Conservation (phyloP, 2,797 vertebrate genomes). For the Myotis daubentonii region DNA sequence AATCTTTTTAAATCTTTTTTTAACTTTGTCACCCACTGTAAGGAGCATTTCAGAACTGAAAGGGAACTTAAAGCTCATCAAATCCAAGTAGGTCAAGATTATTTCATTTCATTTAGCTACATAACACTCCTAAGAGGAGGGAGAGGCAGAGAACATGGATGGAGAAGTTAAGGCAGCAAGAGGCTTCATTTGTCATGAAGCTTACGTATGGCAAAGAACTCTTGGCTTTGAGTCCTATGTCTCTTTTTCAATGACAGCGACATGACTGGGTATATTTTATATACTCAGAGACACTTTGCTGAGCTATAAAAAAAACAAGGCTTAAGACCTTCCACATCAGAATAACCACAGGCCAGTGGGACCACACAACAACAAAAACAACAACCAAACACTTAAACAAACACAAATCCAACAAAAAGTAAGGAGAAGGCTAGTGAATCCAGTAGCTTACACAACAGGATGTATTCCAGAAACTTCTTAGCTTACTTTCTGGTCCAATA, state of each 20-base stretch:
- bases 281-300: neutral
- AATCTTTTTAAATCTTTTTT: slow-evolving; percentile 17
- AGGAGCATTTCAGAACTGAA: slow-evolving; percentile 16
- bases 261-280: neutral
- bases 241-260: neutral
- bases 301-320: neutral
- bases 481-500: neutral
- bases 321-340: neutral
- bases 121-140: neutral
- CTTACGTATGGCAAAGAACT: neutral
- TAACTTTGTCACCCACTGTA: neutral
- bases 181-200: neutral
- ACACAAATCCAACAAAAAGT: neutral
- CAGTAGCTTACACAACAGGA: neutral
- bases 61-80: neutral
- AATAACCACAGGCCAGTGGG: neutral
- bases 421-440: neutral
- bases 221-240: neutral
- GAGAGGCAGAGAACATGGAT: neutral
- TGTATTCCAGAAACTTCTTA: neutral
- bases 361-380: neutral
- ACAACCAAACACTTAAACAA: too few species aligned
- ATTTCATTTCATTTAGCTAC: neutral
- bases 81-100: slow-evolving; percentile 6
- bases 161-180: neutral